Evolutionary conservation across 1,140 invertebrate species (phyloP), one percentile per base, ranked within the genome.

Genomic region (Coelopa frigida): DNA sequence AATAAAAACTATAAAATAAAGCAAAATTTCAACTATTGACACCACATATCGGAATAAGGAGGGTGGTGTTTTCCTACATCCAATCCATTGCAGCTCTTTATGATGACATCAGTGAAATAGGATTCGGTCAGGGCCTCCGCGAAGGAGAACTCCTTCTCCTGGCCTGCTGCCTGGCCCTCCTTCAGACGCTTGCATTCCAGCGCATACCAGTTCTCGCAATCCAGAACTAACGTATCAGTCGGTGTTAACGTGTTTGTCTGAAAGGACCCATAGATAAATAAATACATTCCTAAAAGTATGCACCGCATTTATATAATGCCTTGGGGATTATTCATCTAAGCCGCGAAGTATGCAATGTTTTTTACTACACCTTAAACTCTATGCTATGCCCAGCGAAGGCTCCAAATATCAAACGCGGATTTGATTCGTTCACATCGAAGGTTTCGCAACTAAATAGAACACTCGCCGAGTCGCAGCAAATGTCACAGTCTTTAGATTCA

Each of bases 401-500:
- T 10, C 78, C 79, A 64, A 81, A 81, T 23, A 76, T 64, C 27
- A 78, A 62, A 37, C 71, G 62, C 4, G 71, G 63, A 48, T 67
- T 69, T 14, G 49, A 53, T 37, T 70, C 65, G 51, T 69, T 68
- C 10, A 78, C 65, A 64, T 82, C 80, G 63, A 79, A 83, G 33
- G 79, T 82, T 59, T 82, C 79, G 70, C 80, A 82, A 51, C 72
- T 75, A 57, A 82, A 82, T 49, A 83, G 67, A 3, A 80, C 78
- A 52, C 55, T 66, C 27, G 64, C 64, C 38, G 62, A 62, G 23
- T 66, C 62, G 48, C 58, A 63, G 42, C 53, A 61, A 38, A 49
- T 54, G 44, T 53, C 53, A 33, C 60, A 59, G 52, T 60, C 57
- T 49, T 79, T 73, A 20, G 67, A 59, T 59, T 78, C 75, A 26